These are phyloP conservation scores for Clarias gariepinus DNA, from an alignment of 2,113 vertebrate genomes.

Conservation along the genomic window DNA sequence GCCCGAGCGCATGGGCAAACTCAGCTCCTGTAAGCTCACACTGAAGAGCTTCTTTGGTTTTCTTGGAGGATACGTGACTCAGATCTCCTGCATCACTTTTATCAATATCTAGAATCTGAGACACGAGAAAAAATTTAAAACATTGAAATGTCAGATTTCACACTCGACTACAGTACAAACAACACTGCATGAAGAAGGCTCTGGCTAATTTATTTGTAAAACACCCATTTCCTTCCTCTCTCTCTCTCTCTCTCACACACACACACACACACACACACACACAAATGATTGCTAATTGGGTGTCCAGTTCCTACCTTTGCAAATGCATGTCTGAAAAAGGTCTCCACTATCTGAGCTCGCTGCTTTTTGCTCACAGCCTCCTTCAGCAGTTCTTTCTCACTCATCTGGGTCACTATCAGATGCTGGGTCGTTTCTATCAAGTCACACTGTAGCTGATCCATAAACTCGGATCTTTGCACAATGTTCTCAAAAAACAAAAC, in stretches of 20 bases:
- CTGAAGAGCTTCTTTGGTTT: constrained; percentile 79
- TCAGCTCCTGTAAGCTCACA: constrained; percentile 89
- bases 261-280: background rate
- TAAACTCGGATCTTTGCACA: constrained; percentile 75
- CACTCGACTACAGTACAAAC: background rate
- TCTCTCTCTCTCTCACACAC: background rate
- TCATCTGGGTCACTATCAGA: constrained; percentile 70
- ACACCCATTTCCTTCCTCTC: no score
- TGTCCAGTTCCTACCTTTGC: constrained; percentile 76
- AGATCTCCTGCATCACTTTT: constrained; percentile 77
- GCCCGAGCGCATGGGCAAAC: constrained; percentile 86
- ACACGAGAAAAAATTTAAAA: constrained; percentile 35
- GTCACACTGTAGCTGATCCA: constrained; percentile 65
- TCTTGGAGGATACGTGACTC: constrained; percentile 71
- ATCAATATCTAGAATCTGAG: constrained; percentile 88
- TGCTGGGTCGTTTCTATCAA: constrained; percentile 54
- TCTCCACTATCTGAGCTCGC: constrained; percentile 86
- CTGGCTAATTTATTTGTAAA: background rate
- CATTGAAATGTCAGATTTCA: constrained; percentile 45
- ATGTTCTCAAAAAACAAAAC: constrained; percentile 84
- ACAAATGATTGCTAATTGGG: background rate
- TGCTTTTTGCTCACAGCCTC: constrained; percentile 85
- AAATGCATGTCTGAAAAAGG: constrained; percentile 92
- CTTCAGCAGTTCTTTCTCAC: constrained; percentile 79
- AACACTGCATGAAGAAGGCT: background rate